These are phyloP conservation scores for Tenualosa thibaudeaui DNA, from an alignment of 2,797 vertebrate genomes.

Conservation along the genomic window DNA sequence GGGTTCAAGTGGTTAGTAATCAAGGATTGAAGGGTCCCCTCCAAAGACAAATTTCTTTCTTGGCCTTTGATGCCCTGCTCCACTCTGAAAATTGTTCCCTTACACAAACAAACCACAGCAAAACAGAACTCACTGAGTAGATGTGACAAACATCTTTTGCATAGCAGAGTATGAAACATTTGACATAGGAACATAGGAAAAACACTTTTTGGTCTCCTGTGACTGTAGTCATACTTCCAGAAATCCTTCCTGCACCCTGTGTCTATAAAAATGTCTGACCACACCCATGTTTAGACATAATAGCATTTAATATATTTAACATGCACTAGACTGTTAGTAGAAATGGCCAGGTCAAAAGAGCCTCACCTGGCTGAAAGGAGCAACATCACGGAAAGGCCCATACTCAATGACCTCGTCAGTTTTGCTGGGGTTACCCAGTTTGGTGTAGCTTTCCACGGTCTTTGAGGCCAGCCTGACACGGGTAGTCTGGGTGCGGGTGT, in stretches of 20 bases:
- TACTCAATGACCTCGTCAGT: constrained; percentile 91
- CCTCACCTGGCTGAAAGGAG: constrained; percentile 87
- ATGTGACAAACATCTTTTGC: too few species aligned
- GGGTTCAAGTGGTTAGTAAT: too few species aligned
- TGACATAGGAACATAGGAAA: too few species aligned
- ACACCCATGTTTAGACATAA: not conserved
- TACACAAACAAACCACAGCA: too few species aligned
- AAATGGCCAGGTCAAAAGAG: not conserved
- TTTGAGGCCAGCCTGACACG: constrained; percentile 91
- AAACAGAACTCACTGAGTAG: too few species aligned
- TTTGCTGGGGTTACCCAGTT: constrained; percentile 90
- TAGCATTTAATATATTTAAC: not conserved
- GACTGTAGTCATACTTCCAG: not conserved
- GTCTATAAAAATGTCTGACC: not conserved
- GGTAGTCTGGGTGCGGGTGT: constrained; percentile 86
- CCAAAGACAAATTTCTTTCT: too few species aligned
- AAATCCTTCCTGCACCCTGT: not conserved
- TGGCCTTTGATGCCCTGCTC: too few species aligned
- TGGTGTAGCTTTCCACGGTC: constrained; percentile 92
- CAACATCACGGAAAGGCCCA: constrained; percentile 87
- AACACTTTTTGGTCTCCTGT: too few species aligned
- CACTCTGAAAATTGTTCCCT: too few species aligned
- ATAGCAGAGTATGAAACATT: too few species aligned
- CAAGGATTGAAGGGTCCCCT: too few species aligned
- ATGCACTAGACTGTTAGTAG: not conserved